Evolutionary conservation across 2,113 vertebrate species (phyloP), one percentile per base, ranked within the genome.

Genomic region (Piaya cayana): DNA sequence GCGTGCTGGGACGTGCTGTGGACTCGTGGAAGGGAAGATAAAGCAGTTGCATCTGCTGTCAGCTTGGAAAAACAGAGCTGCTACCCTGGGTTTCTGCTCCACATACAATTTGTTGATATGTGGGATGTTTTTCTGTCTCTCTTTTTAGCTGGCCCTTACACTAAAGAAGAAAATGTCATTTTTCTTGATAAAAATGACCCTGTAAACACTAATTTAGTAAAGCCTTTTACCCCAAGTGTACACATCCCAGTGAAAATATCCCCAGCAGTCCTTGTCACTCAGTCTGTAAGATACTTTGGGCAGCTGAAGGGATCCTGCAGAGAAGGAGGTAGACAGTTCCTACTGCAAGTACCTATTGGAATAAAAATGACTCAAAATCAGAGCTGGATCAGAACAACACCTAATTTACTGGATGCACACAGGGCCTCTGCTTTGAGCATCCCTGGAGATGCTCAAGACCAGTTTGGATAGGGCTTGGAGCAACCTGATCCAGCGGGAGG

Each of bases 201-300:
- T 63, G 79, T 68, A 30, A 39, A n/a, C 42, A 29, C 43, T 10
- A 23, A 49, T 96, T 91, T 90, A 89, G 63, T 71, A 43, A 30
- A 70, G 93, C 95, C 97, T 97, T 97, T 83, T 74, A 84, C 94
- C 94, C 95, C 43, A 82, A 69, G 75, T 36, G 76, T 87, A 90
- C 90, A 78, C 95, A 77, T 82, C 85, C 86, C 59, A 1, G 37
- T 34, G 43, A 39, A 80, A 92, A 71, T 71, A 76, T 29, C 42
- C 90, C 86, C 58, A 6, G 75, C 82, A 72, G 88, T 37, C 53
- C 79, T 91, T 37, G 60, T 59, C 70, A 20, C 30, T 58, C 47
- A 50, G 95, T 6, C 67, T 86, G 95, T 80, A 79, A 63, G 32
- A 20, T 71, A 67, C 92, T 94, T 92, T 92, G 77, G 56, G 27